phyloP scores from a whole-genome alignment of 2,888 invertebrate species.

The Lumbricus terrestris region DNA sequence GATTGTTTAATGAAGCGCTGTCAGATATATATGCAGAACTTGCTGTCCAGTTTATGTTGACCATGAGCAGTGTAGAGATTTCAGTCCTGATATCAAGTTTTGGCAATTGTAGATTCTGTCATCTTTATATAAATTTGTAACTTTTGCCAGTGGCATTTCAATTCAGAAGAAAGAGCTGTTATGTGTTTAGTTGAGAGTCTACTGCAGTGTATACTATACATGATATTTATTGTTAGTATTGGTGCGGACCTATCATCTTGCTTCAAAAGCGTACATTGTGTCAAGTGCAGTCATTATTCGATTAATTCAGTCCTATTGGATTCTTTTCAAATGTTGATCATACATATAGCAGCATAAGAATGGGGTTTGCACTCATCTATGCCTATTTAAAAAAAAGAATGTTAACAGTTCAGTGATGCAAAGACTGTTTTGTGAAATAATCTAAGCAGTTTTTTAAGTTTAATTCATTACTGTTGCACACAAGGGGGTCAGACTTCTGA shows the following conservation, averaged over 20 bases:
- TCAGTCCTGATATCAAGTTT: neutral
- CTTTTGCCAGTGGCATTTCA: neutral
- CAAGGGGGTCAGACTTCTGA: neutral
- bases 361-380: neutral
- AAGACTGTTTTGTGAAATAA: neutral
- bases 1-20: neutral
- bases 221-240: too few relatives aligned
- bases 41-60: neutral
- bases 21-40: neutral
- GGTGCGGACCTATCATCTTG: neutral
- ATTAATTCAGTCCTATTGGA: neutral
- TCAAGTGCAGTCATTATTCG: neutral
- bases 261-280: neutral
- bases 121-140: neutral
- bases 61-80: neutral
- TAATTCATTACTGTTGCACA: neutral
- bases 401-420: neutral
- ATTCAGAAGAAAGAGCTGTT: neutral
- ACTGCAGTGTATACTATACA: too few relatives aligned
- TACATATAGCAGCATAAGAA: neutral
- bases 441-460: neutral
- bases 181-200: neutral
- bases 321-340: neutral
- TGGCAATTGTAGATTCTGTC: neutral
- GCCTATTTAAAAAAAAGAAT: neutral